Percentiles rank a stretch among this genome's conserved stretches.
Conservation (phyloP, 2,797 vertebrate genomes). For the Pantherophis vulpinus region DNA sequence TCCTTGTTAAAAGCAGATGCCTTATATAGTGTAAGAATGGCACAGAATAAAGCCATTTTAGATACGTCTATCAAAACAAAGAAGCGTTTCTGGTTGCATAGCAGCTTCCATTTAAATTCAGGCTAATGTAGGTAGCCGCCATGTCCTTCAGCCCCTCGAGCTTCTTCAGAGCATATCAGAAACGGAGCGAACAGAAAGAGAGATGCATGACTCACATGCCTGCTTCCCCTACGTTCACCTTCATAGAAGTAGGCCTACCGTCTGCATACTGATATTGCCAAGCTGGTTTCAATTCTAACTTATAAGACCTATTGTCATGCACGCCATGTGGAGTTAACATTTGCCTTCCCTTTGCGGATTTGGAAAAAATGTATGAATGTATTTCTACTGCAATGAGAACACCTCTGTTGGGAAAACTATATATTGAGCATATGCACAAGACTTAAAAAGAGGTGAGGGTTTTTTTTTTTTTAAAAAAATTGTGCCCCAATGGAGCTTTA, state of each 20-base stretch:
- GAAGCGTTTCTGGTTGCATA: background rate
- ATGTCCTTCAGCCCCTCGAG: background rate
- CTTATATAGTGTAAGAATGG: background rate
- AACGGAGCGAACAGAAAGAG: background rate
- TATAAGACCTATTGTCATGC: background rate
- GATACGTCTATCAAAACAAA: background rate
- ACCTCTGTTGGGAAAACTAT: background rate
- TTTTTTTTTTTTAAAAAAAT: background rate
- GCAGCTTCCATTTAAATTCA: background rate
- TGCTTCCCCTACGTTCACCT: background rate
- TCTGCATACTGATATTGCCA: background rate
- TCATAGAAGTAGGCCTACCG: background rate
- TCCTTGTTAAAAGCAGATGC: background rate
- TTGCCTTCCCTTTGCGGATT: background rate
- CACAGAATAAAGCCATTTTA: background rate
- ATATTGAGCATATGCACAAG: background rate
- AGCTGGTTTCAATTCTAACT: background rate
- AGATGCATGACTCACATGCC: background rate
- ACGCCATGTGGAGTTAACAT: background rate
- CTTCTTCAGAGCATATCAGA: background rate
- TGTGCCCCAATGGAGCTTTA: background rate
- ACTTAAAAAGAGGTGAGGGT: background rate
- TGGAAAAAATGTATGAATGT: background rate
- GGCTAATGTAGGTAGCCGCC: background rate
- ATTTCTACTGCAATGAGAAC: background rate